A percentile compares a stretch with the other conserved stretches of the same genome.
These are phyloP conservation scores for Andinoacara biseriatus DNA, from an alignment of 2,113 vertebrate genomes.

Conservation along the genomic window DNA sequence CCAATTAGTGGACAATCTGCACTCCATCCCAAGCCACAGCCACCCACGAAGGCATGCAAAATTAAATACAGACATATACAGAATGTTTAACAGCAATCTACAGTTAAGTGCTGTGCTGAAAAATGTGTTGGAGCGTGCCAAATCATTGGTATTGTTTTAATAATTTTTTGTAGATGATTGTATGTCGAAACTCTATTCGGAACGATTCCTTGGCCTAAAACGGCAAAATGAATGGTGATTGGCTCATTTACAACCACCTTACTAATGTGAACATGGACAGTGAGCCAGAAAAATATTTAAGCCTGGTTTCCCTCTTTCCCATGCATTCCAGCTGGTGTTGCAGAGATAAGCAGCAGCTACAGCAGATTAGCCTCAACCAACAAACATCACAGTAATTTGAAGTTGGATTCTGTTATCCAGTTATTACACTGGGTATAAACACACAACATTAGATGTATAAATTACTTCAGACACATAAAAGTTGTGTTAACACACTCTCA, in stretches of 20 bases:
- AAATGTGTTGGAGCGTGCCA: background rate
- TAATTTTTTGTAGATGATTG: background rate
- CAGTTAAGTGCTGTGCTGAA: background rate
- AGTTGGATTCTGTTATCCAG: slow-evolving; percentile 13
- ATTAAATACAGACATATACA: background rate
- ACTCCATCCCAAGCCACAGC: background rate
- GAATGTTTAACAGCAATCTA: background rate
- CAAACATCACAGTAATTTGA: slow-evolving; percentile 33
- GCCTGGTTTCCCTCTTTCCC: slow-evolving; percentile 51
- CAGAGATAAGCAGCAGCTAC: slow-evolving; percentile 63
- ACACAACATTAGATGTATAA: slow-evolving; percentile 9
- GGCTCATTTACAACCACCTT: slow-evolving; percentile 47
- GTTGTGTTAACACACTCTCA: background rate
- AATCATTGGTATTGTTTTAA: background rate
- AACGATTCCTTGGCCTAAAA: slow-evolving; percentile 18
- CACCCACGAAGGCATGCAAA: background rate
- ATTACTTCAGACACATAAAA: slow-evolving; percentile 22
- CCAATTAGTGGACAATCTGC: slow-evolving; percentile 4
- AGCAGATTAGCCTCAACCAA: slow-evolving; percentile 53
- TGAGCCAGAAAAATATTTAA: slow-evolving; percentile 50
- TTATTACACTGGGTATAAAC: slow-evolving; percentile 29
- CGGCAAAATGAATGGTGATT: slow-evolving; percentile 13
- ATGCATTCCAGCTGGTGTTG: slow-evolving; percentile 70
- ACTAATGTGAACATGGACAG: slow-evolving; percentile 39
- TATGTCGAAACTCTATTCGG: background rate